These are phyloP conservation scores for Tetraodon nigroviridis DNA, from an alignment of 2,113 vertebrate species.

Conservation along the genomic window DNA sequence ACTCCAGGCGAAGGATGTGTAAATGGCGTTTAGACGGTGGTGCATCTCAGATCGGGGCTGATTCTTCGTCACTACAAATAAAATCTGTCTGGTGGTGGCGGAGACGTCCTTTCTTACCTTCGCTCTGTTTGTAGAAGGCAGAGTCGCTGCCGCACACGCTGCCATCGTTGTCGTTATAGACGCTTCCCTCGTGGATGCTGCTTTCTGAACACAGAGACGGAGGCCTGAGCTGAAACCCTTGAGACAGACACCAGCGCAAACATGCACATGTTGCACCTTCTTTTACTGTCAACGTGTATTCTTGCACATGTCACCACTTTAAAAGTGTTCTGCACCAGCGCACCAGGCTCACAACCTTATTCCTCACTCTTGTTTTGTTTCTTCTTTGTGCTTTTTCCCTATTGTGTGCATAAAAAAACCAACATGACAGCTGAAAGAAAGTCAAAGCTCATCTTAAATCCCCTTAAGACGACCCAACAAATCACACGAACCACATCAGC, in stretches of 20 bases:
- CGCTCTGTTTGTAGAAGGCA: constrained; percentile 87
- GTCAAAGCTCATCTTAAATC: constrained; percentile 20
- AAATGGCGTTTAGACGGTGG: too few species aligned
- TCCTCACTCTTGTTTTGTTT: constrained; percentile 35
- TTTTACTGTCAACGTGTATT: constrained; percentile 8
- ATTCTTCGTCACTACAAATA: not conserved
- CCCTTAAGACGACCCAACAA: constrained; percentile 14
- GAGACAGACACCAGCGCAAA: constrained; percentile 18
- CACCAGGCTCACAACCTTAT: constrained; percentile 15
- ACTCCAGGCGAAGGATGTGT: too few species aligned
- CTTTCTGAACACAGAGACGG: constrained; percentile 70
- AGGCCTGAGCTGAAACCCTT: constrained; percentile 17
- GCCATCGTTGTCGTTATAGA: constrained; percentile 87
- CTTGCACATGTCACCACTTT: constrained; percentile 3
- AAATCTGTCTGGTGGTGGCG: not conserved
- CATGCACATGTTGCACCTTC: constrained; percentile 24
- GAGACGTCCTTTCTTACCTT: constrained; percentile 75
- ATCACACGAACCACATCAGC: constrained; percentile 1
- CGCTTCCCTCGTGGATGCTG: constrained; percentile 81
- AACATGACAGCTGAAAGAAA: constrained; percentile 36
- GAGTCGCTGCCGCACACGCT: constrained; percentile 91
- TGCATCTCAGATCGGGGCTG: too few species aligned
- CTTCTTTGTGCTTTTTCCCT: constrained; percentile 7
- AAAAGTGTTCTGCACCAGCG: constrained; percentile 33
- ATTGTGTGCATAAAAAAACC: constrained; percentile 18